A percentile compares a stretch with the other conserved stretches of the same genome.
Evolutionary conservation across 2,113 vertebrate species (phyloP).

Genomic region (Camelus bactrianus): DNA sequence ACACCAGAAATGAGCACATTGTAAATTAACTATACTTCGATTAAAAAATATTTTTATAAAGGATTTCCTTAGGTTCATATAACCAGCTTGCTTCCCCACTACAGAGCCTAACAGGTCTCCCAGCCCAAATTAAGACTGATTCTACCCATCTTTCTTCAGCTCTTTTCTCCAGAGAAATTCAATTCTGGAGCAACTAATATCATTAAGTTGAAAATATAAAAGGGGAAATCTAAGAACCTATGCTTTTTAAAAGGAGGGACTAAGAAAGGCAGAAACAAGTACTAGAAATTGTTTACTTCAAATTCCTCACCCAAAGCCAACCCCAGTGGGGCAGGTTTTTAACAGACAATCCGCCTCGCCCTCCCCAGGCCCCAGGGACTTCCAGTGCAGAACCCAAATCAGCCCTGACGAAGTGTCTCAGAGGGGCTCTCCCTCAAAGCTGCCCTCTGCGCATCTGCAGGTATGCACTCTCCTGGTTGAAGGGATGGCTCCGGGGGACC

Average conservation of each 20-base stretch:
- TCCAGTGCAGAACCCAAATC: neutral
- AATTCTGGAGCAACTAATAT: neutral
- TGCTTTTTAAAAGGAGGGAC: neutral
- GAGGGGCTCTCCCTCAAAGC: neutral
- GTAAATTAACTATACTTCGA: no score
- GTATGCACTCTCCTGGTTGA: neutral
- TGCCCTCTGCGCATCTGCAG: rapidly evolving
- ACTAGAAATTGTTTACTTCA: neutral
- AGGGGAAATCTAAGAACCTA: neutral
- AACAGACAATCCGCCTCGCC: neutral
- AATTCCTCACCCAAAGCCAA: neutral
- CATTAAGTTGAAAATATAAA: neutral
- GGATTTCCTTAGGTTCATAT: neutral
- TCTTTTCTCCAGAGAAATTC: neutral
- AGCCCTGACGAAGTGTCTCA: neutral
- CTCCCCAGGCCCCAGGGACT: neutral
- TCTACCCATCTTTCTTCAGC: neutral
- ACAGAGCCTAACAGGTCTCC: neutral
- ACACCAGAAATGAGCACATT: no score
- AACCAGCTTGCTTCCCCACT: neutral
- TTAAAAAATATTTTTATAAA: no score
- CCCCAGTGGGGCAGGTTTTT: neutral
- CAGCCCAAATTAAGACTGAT: neutral
- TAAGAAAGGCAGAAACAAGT: neutral
- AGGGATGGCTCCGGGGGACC: neutral